A percentile compares a stretch with the other conserved stretches of the same genome.
These are phyloP conservation scores for Anguilla japonica DNA, from an alignment of 2,113 vertebrate genomes.

Conservation along the genomic window DNA sequence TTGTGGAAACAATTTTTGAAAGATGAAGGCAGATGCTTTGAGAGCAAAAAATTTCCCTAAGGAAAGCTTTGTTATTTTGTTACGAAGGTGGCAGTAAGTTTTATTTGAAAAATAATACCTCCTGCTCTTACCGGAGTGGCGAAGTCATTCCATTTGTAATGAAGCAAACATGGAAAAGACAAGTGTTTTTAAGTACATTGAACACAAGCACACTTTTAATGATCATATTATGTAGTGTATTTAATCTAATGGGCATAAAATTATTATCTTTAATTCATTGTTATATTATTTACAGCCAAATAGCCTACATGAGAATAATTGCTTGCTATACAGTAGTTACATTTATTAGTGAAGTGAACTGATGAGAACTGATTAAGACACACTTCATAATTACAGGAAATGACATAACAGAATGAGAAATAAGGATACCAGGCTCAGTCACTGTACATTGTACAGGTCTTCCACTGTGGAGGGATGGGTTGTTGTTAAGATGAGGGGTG, in stretches of 20 bases:
- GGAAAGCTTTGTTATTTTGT: slow-evolving; percentile 15
- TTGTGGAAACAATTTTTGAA: neutral
- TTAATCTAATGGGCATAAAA: neutral
- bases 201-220: slow-evolving; percentile 39
- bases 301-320: slow-evolving; percentile 1
- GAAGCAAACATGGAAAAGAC: slow-evolving; percentile 98
- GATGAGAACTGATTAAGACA: slow-evolving; percentile 21
- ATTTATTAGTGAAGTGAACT: slow-evolving; percentile 16
- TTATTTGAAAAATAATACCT: slow-evolving; percentile 79
- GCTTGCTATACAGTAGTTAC: neutral
- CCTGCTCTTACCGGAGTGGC: slow-evolving; percentile 98
- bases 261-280: neutral
- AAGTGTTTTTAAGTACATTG: slow-evolving; percentile 90
- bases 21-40: neutral
- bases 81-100: slow-evolving; percentile 29
- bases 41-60: neutral
- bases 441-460: neutral
- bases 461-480: neutral
- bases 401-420: neutral
- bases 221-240: neutral
- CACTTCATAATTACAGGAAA: neutral
- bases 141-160: slow-evolving; percentile 89
- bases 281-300: neutral
- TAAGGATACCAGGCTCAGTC: neutral
- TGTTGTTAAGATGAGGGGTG: neutral